These are phyloP conservation scores for Apistogramma diplotaenia DNA, from an alignment of 2,113 vertebrate species.

Conservation along the genomic window DNA sequence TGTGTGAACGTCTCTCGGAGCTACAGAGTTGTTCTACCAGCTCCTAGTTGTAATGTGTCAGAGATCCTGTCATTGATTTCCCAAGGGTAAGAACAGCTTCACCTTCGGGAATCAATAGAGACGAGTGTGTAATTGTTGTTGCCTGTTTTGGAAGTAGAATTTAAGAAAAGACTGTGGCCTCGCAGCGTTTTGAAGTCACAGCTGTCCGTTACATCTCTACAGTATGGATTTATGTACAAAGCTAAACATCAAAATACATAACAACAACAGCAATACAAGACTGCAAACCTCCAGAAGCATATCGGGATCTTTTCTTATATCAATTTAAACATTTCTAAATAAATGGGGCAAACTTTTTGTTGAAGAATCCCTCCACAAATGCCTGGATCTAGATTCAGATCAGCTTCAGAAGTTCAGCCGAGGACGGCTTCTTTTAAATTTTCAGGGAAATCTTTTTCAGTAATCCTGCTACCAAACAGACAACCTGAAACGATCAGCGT, in stretches of 20 bases:
- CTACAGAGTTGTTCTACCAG: background rate
- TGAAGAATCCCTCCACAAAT: too few species aligned
- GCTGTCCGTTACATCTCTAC: background rate
- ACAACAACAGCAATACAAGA: background rate
- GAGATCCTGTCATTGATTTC: conserved; percentile 9
- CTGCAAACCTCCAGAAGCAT: background rate
- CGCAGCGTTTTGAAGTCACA: background rate
- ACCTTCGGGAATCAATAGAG: conserved; percentile 4
- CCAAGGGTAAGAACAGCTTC: background rate
- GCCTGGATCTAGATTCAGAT: background rate
- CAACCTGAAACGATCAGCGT: background rate
- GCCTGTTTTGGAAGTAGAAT: background rate
- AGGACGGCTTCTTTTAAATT: background rate
- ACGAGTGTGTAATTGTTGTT: background rate
- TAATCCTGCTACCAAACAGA: background rate
- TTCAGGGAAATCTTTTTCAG: background rate
- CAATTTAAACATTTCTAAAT: background rate
- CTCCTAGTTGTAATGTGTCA: background rate
- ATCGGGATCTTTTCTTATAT: background rate
- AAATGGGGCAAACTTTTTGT: background rate
- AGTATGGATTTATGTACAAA: background rate
- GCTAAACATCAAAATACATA: background rate
- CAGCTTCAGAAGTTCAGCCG: background rate
- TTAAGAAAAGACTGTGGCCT: background rate
- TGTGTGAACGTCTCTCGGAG: background rate